A percentile compares a stretch with the other conserved stretches of the same genome.
Evolutionary conservation across 2,888 invertebrate genomes (phyloP).

Genomic region (Eupithecia insigniata): DNA sequence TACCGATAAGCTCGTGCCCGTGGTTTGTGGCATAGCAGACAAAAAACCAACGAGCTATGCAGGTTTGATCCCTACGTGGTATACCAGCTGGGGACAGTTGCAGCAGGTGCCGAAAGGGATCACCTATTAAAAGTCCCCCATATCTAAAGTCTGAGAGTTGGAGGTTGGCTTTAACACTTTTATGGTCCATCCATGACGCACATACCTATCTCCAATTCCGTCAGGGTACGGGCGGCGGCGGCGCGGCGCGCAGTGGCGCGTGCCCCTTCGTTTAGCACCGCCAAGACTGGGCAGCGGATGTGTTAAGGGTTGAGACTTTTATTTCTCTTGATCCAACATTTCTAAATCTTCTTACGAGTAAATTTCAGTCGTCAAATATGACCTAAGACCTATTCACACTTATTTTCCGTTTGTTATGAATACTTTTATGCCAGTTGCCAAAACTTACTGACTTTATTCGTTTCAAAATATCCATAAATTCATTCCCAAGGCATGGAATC

Average conservation of each 20-base stretch:
- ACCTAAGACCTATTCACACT: neutral
- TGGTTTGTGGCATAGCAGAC: neutral
- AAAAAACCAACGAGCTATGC: neutral
- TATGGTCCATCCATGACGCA: too few species aligned
- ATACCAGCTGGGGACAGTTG: neutral
- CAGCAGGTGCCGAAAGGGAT: neutral
- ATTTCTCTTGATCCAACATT: neutral
- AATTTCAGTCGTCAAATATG: neutral
- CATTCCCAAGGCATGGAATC: neutral
- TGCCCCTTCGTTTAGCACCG: too few species aligned
- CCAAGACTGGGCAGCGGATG: too few species aligned
- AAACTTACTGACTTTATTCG: neutral
- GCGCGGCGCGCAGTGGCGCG: too few species aligned
- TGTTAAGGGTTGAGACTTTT: too few species aligned
- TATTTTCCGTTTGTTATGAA: neutral
- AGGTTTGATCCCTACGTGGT: neutral
- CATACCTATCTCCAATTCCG: too few species aligned
- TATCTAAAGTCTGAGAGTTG: too few species aligned
- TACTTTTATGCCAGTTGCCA: neutral
- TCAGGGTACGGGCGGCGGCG: too few species aligned
- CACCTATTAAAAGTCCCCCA: neutral
- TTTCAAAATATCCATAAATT: neutral
- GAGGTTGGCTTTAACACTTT: too few species aligned
- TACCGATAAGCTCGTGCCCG: neutral
- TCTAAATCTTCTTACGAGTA: too few species aligned